A percentile compares a stretch with the other conserved stretches of the same genome.
Evolutionary conservation across 2,888 invertebrate species (phyloP).

Genomic region (Clanis bilineata): DNA sequence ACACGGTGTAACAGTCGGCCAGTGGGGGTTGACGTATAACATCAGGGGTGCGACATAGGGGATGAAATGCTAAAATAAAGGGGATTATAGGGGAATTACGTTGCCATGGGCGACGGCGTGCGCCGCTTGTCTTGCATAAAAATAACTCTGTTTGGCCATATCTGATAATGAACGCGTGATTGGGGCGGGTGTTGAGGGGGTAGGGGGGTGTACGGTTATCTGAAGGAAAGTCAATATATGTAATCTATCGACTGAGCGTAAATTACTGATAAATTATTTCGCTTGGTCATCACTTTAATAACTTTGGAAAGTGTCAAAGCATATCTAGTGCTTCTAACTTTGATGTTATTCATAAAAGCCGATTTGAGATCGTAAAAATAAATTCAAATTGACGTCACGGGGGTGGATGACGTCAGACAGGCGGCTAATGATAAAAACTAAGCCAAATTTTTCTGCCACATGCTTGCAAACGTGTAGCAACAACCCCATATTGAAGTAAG

Average conservation of each 20-base stretch:
- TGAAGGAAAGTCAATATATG: neutral
- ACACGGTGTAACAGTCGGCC: constrained; percentile 54
- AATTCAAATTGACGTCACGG: no score
- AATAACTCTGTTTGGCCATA: neutral
- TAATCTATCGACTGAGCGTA: neutral
- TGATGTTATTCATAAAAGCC: no score
- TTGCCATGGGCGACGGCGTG: constrained; percentile 56
- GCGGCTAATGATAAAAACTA: no score
- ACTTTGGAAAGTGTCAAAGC: no score
- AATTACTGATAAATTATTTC: neutral
- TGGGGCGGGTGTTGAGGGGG: neutral
- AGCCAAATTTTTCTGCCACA: no score
- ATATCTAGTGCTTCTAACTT: no score
- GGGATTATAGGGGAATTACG: constrained; percentile 71
- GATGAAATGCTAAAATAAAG: constrained; percentile 67
- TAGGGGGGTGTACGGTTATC: neutral
- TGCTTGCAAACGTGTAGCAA: no score
- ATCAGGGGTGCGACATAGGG: constrained; percentile 51
- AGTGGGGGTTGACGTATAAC: constrained; percentile 47
- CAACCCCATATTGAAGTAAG: no score
- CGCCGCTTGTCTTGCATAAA: constrained; percentile 24
- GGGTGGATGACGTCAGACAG: no score
- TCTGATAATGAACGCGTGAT: neutral
- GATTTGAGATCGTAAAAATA: no score
- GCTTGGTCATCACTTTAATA: neutral